These are phyloP conservation scores for Canis aureus DNA, from an alignment of 2,113 vertebrate genomes.

Conservation along the genomic window DNA sequence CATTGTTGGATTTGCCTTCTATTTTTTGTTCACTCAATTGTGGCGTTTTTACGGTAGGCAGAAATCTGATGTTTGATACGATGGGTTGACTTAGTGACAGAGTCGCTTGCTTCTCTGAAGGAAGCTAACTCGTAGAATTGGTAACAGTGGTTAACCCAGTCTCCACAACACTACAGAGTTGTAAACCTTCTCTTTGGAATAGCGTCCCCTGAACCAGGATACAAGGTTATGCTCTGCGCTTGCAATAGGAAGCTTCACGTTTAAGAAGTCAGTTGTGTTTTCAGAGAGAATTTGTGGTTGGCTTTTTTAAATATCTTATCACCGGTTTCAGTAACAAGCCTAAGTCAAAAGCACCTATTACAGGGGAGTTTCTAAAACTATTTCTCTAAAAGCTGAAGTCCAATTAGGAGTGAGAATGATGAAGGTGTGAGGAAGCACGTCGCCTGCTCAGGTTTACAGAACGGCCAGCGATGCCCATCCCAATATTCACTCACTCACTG, in stretches of 20 bases:
- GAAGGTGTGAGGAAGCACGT: background rate
- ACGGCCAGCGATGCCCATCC: background rate
- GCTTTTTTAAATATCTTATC: constrained; percentile 56
- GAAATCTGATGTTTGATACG: background rate
- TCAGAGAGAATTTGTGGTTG: background rate
- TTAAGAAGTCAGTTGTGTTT: constrained; percentile 38
- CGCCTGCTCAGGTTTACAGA: background rate
- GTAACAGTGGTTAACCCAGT: background rate
- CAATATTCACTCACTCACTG: background rate
- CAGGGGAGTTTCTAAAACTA: background rate
- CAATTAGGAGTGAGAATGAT: background rate
- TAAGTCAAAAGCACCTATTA: background rate
- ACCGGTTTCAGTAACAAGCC: background rate
- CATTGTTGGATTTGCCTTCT: background rate
- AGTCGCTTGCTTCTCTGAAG: background rate
- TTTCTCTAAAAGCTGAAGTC: background rate
- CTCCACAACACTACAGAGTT: background rate
- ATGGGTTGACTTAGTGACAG: background rate
- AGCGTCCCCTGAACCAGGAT: background rate
- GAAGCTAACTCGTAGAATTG: background rate
- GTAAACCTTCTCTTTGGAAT: background rate
- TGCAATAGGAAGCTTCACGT: constrained; percentile 30
- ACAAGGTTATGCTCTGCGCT: background rate
- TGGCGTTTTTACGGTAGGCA: background rate
- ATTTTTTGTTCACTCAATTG: background rate